phyloP scores from a whole-genome alignment of 2,797 vertebrate species.

The Vireo griseus region DNA sequence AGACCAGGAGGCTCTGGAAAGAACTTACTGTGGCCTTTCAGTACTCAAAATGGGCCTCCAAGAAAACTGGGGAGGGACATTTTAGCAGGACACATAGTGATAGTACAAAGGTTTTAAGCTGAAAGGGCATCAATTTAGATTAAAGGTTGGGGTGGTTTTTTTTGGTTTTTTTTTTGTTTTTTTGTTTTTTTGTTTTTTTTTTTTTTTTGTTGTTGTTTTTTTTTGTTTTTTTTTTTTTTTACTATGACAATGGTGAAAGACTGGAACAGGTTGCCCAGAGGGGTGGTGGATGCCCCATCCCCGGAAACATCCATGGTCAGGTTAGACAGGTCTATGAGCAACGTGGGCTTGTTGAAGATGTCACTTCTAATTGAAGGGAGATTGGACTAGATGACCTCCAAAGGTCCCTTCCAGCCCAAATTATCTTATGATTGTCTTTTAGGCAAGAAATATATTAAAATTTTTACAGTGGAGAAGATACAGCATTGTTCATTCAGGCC shows the following conservation, averaged over 20 bases:
- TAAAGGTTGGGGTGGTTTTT: too few relatives aligned
- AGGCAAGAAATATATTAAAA: not conserved
- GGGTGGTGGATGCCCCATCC: not conserved
- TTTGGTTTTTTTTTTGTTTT: too few relatives aligned
- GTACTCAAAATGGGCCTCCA: not conserved
- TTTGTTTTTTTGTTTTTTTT: too few relatives aligned
- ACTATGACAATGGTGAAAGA: not conserved
- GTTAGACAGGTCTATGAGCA: not conserved
- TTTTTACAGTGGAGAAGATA: not conserved
- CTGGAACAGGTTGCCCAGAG: not conserved
- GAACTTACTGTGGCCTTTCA: not conserved
- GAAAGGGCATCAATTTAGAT: not conserved
- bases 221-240: too few relatives aligned
- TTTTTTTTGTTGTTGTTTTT: too few relatives aligned
- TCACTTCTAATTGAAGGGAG: not conserved
- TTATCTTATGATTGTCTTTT: not conserved
- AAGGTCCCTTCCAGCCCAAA: not conserved
- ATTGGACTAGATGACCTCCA: not conserved
- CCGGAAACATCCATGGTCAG: accelerated
- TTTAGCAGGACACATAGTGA: not conserved
- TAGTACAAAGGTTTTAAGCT: not conserved
- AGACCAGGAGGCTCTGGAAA: not conserved
- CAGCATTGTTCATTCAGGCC: not conserved
- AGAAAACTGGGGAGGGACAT: not conserved
- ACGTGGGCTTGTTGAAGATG: not conserved